Conservation (phyloP, 2,113 vertebrate genomes). For the Lepus americanus region DNA sequence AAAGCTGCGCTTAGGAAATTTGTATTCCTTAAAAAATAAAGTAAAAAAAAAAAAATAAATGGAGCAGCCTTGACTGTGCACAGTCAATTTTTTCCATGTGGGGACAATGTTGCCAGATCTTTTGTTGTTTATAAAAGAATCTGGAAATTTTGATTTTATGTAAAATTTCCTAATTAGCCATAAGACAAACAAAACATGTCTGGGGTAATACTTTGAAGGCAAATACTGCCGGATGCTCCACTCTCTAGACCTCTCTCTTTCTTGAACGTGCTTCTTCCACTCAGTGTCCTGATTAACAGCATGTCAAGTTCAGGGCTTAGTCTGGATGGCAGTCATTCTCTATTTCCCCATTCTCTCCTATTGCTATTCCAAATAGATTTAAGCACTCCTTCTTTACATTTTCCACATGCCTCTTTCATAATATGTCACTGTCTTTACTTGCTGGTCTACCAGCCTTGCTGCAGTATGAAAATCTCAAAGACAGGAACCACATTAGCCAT, state of each 20-base stretch:
- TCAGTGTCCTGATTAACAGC: background rate
- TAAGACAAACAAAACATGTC: constrained; percentile 19
- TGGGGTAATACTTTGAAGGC: constrained; percentile 40
- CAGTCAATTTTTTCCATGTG: constrained; percentile 32
- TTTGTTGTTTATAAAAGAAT: constrained; percentile 47
- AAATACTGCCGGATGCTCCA: background rate
- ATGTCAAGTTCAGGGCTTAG: background rate
- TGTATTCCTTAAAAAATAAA: too few species aligned
- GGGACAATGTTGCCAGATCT: background rate
- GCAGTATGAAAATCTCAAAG: background rate
- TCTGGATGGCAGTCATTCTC: background rate
- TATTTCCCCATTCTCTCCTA: background rate
- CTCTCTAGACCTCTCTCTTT: background rate
- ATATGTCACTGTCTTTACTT: background rate
- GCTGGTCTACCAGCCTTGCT: background rate
- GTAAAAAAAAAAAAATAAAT: background rate
- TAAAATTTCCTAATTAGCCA: constrained; percentile 60
- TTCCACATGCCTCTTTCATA: background rate
- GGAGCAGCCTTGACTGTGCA: background rate
- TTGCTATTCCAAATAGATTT: background rate
- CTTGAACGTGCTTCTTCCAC: background rate
- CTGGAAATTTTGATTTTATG: constrained; percentile 63
- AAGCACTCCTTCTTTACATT: background rate
- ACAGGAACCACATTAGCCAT: background rate
- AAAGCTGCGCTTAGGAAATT: too few species aligned